These are phyloP conservation scores for Cephus rjabovi DNA, from an alignment of 2,888 invertebrate genomes.

Conservation along the genomic window DNA sequence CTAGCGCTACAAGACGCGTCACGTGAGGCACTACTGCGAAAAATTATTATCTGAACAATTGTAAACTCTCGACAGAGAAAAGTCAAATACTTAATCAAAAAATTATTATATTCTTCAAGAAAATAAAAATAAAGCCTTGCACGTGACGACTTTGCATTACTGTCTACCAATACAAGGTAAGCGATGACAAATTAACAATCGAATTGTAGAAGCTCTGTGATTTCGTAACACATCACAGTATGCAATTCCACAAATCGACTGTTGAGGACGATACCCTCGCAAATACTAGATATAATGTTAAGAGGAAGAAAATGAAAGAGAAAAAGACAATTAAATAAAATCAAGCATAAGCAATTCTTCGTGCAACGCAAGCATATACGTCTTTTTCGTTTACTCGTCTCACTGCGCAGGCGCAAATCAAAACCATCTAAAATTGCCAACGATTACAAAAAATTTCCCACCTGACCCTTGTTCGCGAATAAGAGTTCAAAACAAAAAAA, in stretches of 20 bases:
- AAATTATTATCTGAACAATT: neutral
- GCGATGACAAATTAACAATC: neutral
- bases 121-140: neutral
- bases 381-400: slow-evolving; percentile 12
- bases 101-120: neutral
- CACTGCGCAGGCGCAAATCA: slow-evolving; percentile 16
- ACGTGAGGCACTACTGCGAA: neutral
- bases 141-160: neutral
- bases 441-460: neutral
- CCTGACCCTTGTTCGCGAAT: neutral
- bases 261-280: neutral
- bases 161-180: neutral
- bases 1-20: neutral
- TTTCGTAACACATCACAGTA: neutral
- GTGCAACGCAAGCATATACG: slow-evolving; percentile 22
- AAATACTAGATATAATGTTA: neutral
- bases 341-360: slow-evolving; percentile 26
- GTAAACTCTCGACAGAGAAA: neutral
- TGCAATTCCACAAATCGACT: neutral
- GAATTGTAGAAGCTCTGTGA: neutral
- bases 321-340: neutral
- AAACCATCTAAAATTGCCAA: neutral
- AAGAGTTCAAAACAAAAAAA: neutral
- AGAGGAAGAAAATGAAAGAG: neutral
- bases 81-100: neutral